These are phyloP conservation scores for Pogonomyrmex californicus DNA, from an alignment of 1,140 invertebrate genomes.

Conservation along the genomic window DNA sequence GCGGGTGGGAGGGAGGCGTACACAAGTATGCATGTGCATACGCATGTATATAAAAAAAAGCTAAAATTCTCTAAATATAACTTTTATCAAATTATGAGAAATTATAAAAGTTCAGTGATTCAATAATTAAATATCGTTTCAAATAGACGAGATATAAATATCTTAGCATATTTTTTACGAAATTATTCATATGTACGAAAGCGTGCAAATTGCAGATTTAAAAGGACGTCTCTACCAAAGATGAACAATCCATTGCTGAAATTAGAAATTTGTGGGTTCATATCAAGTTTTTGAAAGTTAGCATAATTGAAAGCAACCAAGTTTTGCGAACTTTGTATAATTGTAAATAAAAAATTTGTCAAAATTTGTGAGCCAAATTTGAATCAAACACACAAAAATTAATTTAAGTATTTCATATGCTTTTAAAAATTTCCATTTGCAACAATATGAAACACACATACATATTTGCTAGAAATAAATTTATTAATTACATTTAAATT, in stretches of 20 bases:
- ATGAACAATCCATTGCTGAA: conserved; percentile 1
- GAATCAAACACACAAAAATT: background rate
- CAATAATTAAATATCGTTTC: background rate
- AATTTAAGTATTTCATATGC: no score
- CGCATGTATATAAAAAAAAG: no score
- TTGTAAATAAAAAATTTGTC: no score
- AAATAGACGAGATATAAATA: no score
- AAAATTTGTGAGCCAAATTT: no score
- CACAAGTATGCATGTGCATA: no score
- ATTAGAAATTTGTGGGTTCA: conserved; percentile 6
- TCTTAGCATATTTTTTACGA: background rate
- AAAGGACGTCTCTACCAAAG: background rate
- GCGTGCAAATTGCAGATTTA: background rate
- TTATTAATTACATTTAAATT: conserved; percentile 82
- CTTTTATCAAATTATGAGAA: background rate
- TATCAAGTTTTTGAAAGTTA: conserved; percentile 2
- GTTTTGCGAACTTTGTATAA: no score
- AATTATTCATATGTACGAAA: background rate
- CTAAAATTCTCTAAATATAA: background rate
- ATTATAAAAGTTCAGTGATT: background rate
- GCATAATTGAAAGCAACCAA: background rate
- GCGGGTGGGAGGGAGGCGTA: no score
- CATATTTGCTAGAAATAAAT: conserved; percentile 61
- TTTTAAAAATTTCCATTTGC: background rate
- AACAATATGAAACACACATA: background rate